phyloP scores from a whole-genome alignment of 2,797 vertebrate species.

The Phyllotis vaccarum region DNA sequence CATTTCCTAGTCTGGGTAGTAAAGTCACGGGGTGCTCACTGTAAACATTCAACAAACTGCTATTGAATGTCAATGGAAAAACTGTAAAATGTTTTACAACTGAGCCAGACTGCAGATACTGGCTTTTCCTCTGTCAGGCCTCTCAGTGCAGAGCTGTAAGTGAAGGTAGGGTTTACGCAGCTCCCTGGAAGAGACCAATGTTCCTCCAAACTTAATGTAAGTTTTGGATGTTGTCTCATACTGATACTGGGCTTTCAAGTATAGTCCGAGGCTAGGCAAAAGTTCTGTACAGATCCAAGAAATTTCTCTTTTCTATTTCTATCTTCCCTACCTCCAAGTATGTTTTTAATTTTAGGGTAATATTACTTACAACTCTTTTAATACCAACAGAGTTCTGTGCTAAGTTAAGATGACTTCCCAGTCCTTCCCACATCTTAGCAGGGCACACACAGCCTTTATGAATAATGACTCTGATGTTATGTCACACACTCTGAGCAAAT shows the following conservation, averaged over 20 bases:
- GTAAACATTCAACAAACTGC: neutral
- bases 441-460: neutral
- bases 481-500: constrained; percentile 9
- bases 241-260: constrained; percentile 29
- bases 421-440: constrained; percentile 17
- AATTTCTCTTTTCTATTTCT: constrained; percentile 29
- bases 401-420: constrained; percentile 57
- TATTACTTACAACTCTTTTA: neutral
- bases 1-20: constrained; percentile 11
- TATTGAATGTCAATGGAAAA: constrained; percentile 29
- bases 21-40: neutral
- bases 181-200: neutral
- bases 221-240: constrained; percentile 7
- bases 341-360: constrained; percentile 23
- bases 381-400: constrained; percentile 56
- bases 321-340: constrained; percentile 19
- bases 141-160: neutral
- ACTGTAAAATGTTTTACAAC: neutral
- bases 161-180: neutral
- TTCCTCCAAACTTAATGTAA: constrained; percentile 23
- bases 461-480: neutral
- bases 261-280: neutral
- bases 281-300: constrained; percentile 12
- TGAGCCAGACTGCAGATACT: neutral
- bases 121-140: constrained; percentile 12